Evolutionary conservation across 1,140 invertebrate genomes (phyloP), one percentile per base, ranked within the genome.

Genomic region (Atta colombica): DNA sequence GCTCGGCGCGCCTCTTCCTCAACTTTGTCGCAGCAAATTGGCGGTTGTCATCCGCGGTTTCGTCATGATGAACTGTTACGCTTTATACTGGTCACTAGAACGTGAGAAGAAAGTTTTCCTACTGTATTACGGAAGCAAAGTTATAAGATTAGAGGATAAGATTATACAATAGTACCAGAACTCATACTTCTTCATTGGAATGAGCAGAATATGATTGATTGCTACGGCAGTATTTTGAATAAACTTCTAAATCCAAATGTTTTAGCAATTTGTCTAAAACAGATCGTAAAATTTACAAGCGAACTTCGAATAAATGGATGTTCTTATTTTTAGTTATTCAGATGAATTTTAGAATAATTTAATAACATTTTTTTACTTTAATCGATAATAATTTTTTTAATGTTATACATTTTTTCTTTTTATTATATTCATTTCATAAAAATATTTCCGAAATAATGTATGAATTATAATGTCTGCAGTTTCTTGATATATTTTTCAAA

Each of bases 1-100:
- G 58, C 53, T 45, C 55, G 25, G 58, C 72, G 58, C 14, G 60
- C 39, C 77, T 87, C 66, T 77, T 89, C 72, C 31, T 49, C 78
- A 71, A 28, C 61, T 63, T 60, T 51, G 58, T 88, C 25, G 45
- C 77, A 66, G 53, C 45, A 55, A 75, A 61, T 60, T 28, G 14
- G 12, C 12, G 53, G 45, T 66, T 18, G 39, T 53, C 55, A n/a
- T 14, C 3, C 1, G 31, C 21, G 6, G 35, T 51, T 61, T 49
- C 55, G 21, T 49, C 60, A 18, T 21, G 21, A 8, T 31, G 49
- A 39, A 69, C 39, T 72, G 28, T 51, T 10, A 10, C n/a, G 21
- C 58, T 69, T 84, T 35, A 45, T 45, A 61, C 72, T 25, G 80
- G 80, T 74, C 35, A 60, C 53, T 45, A 68, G 80, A 61, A 82